Conservation (phyloP, 2,888 invertebrate species). For the Leuctra nigra region DNA sequence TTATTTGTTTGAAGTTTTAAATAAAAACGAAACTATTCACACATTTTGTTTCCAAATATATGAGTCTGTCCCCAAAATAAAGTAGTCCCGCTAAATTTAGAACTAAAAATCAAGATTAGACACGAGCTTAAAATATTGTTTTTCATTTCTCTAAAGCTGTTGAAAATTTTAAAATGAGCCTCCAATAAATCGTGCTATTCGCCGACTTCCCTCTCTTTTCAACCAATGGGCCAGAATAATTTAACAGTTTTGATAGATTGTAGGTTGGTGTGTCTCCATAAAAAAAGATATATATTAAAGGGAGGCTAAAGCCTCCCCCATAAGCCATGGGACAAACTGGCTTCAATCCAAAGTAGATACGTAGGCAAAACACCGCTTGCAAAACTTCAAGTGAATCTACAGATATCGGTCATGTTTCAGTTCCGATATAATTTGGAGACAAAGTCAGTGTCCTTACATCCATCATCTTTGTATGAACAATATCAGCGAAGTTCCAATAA, state of each 20-base stretch:
- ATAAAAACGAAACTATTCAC: too few species aligned
- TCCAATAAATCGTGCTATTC: background rate
- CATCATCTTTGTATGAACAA: too few species aligned
- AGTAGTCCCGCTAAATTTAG: too few species aligned
- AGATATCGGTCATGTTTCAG: too few species aligned
- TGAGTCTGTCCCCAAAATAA: too few species aligned
- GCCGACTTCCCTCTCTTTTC: background rate
- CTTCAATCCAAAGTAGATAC: background rate
- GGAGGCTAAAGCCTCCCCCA: conserved; percentile 3
- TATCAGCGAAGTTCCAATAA: too few species aligned
- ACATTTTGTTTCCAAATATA: too few species aligned
- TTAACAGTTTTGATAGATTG: conserved; percentile 10
- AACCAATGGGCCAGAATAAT: conserved; percentile 7
- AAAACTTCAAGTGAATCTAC: background rate
- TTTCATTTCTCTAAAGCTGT: conserved; percentile 3
- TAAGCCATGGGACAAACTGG: background rate
- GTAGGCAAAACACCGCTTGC: background rate
- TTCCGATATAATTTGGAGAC: too few species aligned
- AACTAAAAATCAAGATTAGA: too few species aligned
- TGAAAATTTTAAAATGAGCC: background rate
- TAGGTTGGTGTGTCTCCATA: background rate
- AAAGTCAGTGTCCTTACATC: too few species aligned
- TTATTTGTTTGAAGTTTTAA: too few species aligned
- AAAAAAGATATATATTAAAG: conserved; percentile 4
- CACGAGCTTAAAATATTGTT: background rate